These are phyloP conservation scores for Drosophila bocki DNA, from an alignment of 1,140 invertebrate genomes.

Conservation along the genomic window DNA sequence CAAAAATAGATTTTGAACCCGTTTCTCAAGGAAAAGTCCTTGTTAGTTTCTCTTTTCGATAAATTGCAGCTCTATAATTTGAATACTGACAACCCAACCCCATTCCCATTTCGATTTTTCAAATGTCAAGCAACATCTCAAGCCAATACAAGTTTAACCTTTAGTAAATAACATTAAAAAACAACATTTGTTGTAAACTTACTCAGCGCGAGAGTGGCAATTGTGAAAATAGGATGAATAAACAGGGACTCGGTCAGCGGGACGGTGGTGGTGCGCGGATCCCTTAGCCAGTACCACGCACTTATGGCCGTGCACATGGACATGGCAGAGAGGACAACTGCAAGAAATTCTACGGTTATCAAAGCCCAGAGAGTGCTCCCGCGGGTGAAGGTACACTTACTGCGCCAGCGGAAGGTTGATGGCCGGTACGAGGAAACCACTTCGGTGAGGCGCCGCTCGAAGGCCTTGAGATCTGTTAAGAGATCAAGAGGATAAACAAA, in stretches of 20 bases:
- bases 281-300: slow-evolving; percentile 97
- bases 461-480: slow-evolving; percentile 95
- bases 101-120: neutral
- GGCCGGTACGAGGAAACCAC: slow-evolving; percentile 97
- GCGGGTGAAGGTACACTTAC: slow-evolving; percentile 86
- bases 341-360: slow-evolving; percentile 39
- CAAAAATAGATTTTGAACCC: too few species aligned
- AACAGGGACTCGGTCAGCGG: slow-evolving; percentile 95
- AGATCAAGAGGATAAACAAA: slow-evolving; percentile 23
- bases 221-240: slow-evolving; percentile 98
- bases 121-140: neutral
- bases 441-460: slow-evolving; percentile 97
- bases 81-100: neutral
- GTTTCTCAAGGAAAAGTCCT: neutral
- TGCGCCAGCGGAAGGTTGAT: slow-evolving; percentile 96
- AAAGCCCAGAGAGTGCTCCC: neutral
- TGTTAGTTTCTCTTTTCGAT: neutral
- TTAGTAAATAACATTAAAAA: neutral
- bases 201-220: slow-evolving; percentile 94
- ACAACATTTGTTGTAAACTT: slow-evolving; percentile 44
- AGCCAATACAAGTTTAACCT: too few species aligned
- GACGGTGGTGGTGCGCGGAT: slow-evolving; percentile 94
- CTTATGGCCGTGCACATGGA: slow-evolving; percentile 95
- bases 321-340: slow-evolving; percentile 93
- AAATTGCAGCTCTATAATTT: neutral